These are phyloP conservation scores for Apodemia mormo DNA, from an alignment of 2,888 invertebrate genomes.

Conservation along the genomic window DNA sequence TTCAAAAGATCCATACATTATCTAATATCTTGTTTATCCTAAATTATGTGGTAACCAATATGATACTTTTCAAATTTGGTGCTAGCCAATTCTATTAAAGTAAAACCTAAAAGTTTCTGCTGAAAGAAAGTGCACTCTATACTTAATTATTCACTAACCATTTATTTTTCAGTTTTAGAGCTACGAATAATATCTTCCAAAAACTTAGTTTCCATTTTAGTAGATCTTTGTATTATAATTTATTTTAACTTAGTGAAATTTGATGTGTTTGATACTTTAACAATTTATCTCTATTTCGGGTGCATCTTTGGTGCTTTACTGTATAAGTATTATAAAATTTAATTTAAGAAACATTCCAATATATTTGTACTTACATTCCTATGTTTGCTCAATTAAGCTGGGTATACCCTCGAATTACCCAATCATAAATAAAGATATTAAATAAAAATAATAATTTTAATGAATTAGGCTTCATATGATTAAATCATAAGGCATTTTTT, in stretches of 20 bases:
- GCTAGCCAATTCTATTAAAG: too few relatives aligned
- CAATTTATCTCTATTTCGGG: slow-evolving; percentile 56
- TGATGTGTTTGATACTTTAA: slow-evolving; percentile 62
- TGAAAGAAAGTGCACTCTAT: too few relatives aligned
- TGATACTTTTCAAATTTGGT: too few relatives aligned
- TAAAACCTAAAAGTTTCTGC: too few relatives aligned
- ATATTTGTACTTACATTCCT: slow-evolving; percentile 22
- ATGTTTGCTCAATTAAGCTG: slow-evolving; percentile 18
- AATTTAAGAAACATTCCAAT: slow-evolving; percentile 25
- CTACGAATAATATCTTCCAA: neutral
- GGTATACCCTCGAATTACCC: neutral
- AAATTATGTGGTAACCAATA: too few relatives aligned
- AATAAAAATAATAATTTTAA: too few relatives aligned
- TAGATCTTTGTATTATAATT: slow-evolving; percentile 66
- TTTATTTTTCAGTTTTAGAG: neutral
- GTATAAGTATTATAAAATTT: slow-evolving; percentile 23
- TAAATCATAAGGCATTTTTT: too few relatives aligned
- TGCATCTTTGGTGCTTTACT: slow-evolving; percentile 53
- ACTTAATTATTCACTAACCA: neutral
- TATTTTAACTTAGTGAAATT: slow-evolving; percentile 72
- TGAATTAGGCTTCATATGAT: too few relatives aligned
- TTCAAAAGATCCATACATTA: too few relatives aligned
- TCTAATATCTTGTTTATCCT: too few relatives aligned
- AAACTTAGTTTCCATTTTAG: neutral
- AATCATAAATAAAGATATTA: neutral